phyloP scores from a whole-genome alignment of 2,888 invertebrate species.

The Tigriopus californicus region DNA sequence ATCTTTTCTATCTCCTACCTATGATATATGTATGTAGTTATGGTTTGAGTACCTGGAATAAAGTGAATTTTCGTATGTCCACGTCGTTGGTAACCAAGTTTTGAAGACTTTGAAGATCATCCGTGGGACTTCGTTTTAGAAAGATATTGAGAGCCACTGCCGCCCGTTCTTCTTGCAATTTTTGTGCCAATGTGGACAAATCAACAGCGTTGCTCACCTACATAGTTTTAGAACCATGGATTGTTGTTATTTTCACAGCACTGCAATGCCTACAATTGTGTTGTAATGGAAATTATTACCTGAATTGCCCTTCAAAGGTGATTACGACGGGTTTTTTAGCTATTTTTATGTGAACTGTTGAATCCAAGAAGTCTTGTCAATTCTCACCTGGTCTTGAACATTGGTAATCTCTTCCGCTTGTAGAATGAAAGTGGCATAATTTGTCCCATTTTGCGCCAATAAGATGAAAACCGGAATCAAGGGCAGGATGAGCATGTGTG shows the following conservation, averaged over 20 bases:
- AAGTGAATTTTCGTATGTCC: not conserved
- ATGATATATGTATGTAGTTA: too few species aligned
- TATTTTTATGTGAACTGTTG: too few species aligned
- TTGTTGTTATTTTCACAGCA: too few species aligned
- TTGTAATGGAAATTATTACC: too few species aligned
- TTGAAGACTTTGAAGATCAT: not conserved
- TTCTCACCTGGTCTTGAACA: constrained; percentile 1
- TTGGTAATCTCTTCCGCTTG: not conserved
- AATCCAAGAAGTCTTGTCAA: not conserved
- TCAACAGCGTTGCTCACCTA: constrained; percentile 6
- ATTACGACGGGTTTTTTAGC: too few species aligned
- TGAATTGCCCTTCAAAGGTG: too few species aligned
- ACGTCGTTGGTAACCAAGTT: not conserved
- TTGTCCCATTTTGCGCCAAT: constrained; percentile 2
- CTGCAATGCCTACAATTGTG: too few species aligned
- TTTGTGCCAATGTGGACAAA: not conserved
- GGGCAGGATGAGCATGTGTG: constrained; percentile 10
- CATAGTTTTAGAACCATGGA: too few species aligned
- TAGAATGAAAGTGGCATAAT: not conserved
- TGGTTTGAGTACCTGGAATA: not conserved
- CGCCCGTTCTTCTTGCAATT: constrained; percentile 9
- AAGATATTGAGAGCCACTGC: constrained; percentile 9
- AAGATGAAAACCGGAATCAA: constrained; percentile 13
- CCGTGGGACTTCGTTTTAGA: not conserved
- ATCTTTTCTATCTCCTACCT: too few species aligned